These are phyloP conservation scores for Diaperis boleti DNA, from an alignment of 2,888 invertebrate genomes.

Conservation along the genomic window DNA sequence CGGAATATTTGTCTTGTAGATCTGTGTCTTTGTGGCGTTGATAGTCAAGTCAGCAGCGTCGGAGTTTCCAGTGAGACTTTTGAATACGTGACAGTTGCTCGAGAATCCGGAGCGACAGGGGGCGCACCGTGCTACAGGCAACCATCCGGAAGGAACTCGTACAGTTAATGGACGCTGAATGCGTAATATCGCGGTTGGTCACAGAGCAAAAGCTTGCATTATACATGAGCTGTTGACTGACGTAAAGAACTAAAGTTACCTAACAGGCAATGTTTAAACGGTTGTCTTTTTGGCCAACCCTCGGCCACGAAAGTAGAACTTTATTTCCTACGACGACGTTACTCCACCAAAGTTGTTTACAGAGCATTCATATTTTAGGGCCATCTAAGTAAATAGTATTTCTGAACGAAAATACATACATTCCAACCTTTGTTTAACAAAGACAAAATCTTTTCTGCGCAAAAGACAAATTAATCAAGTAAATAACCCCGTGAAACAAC, in stretches of 20 bases:
- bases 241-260: constrained; percentile 41
- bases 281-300: constrained; percentile 8
- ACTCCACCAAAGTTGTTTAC: too few relatives aligned
- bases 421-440: too few relatives aligned
- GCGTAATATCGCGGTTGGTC: constrained; percentile 52
- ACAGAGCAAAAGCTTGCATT: constrained; percentile 50
- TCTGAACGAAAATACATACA: too few relatives aligned
- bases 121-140: constrained; percentile 40
- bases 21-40: constrained; percentile 23
- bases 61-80: constrained; percentile 40
- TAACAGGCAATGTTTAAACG: constrained; percentile 30
- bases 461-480: too few relatives aligned
- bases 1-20: constrained; percentile 14
- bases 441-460: too few relatives aligned
- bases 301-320: background rate
- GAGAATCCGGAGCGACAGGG: constrained; percentile 38
- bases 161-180: constrained; percentile 53
- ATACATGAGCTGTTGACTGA: constrained; percentile 48
- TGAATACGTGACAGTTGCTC: constrained; percentile 49
- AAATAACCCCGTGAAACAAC: too few relatives aligned
- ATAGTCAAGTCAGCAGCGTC: constrained; percentile 30
- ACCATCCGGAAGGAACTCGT: constrained; percentile 52
- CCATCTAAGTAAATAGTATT: too few relatives aligned
- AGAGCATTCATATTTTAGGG: too few relatives aligned
- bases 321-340: background rate